A percentile compares a stretch with the other conserved stretches of the same genome.
These are phyloP conservation scores for Eristalis arbustorum DNA, from an alignment of 2,888 invertebrate genomes.

Conservation along the genomic window DNA sequence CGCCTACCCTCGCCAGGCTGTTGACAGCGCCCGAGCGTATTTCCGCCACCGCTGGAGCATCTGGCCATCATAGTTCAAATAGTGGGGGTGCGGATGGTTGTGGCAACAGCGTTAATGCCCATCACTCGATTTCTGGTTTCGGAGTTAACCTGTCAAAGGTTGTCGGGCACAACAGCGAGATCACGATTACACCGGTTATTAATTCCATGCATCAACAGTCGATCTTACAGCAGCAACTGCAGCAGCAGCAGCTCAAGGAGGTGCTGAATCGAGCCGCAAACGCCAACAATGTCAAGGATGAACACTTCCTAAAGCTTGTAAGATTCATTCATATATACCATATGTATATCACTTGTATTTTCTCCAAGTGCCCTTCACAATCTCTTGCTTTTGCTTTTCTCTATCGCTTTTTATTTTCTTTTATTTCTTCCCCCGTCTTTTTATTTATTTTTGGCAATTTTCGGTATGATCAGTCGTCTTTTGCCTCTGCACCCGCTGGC, in stretches of 20 bases:
- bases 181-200: constrained; percentile 83
- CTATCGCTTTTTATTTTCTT: constrained; percentile 65
- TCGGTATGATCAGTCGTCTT: constrained; percentile 39
- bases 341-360: neutral
- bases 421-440: constrained; percentile 36
- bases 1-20: constrained; percentile 90
- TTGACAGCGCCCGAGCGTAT: constrained; percentile 85
- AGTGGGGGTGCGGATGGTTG: constrained; percentile 21
- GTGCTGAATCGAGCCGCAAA: constrained; percentile 46
- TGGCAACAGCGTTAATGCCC: constrained; percentile 25
- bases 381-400: constrained; percentile 39
- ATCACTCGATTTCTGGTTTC: constrained; percentile 55
- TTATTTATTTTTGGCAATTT: constrained; percentile 15
- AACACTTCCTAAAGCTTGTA: constrained; percentile 71
- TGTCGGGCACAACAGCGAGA: constrained; percentile 81
- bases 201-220: constrained; percentile 70
- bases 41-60: constrained; percentile 29
- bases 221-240: constrained; percentile 71
- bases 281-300: constrained; percentile 61
- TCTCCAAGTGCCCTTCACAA: neutral
- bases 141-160: constrained; percentile 79
- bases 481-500: constrained; percentile 51
- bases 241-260: constrained; percentile 67
- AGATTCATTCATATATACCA: constrained; percentile 30
- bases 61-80: constrained; percentile 34